Evolutionary conservation across 2,113 vertebrate species (phyloP), one percentile per base, ranked within the genome.

Genomic region (Protomyctophum bolini): DNA sequence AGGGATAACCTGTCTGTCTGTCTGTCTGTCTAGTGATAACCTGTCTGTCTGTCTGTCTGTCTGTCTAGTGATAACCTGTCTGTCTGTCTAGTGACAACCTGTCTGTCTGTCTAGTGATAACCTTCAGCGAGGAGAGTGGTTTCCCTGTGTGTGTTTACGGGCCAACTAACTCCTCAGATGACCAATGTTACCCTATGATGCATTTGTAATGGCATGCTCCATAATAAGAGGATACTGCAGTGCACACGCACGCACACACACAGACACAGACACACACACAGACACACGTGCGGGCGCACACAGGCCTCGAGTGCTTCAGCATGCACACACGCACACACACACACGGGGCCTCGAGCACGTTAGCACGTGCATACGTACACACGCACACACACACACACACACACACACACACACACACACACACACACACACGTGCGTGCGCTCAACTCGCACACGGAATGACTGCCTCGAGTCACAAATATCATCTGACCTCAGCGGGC

Each of bases 401-500:
- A 80, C 67, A 51, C 73, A 64, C 76, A 68, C 60, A 68, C 69
- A 51, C 81, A 76, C 63, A 68, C 72, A 74, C 60, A 75, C 65
- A 79, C 73, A 68, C 74, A 68, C 0, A 54, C 48, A 65, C 4
- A 33, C 63, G 68, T 68, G 74, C 60, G 75, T 62, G 79, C 73
- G 66, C 74, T 66, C 0, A 52, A 21, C 21, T 21, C 48, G 52
- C 9, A 52, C 10, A 64, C 60, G 66, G 77, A 80, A 86, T 83
- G 77, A 77, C 84, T 85, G 84, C 79, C 88, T 81, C 54, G 82
- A 83, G 79, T 83, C 87, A 75, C 80, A 87, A 89, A 89, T 88
- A 90, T 89, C 85, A 79, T 88, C 80, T 91, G 90, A 91, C 85
- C 86, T 87, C 75, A 91, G 86, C 85, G 63, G 59, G 74, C 83